These are phyloP conservation scores for Oreochromis aureus DNA, from an alignment of 2,113 vertebrate genomes.

Conservation along the genomic window DNA sequence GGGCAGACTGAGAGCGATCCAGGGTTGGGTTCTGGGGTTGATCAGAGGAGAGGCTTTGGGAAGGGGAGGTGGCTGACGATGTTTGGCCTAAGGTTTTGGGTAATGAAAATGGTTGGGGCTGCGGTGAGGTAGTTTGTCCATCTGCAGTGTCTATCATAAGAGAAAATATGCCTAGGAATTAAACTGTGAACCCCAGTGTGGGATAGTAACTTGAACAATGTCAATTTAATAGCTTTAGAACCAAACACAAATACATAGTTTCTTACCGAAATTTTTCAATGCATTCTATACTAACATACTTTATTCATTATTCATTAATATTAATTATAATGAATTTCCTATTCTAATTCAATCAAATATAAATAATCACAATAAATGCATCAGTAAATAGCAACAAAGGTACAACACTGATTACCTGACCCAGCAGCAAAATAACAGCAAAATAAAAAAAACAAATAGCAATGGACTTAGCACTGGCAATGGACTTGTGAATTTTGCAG, in stretches of 20 bases:
- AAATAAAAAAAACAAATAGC: constrained; percentile 41
- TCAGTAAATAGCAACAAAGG: constrained; percentile 2
- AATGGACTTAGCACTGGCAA: constrained; percentile 55
- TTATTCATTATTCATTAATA: neutral
- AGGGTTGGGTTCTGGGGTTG: constrained; percentile 55
- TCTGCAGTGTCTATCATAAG: constrained; percentile 76
- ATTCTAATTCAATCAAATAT: neutral
- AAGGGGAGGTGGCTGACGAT: constrained; percentile 69
- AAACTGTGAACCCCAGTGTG: neutral
- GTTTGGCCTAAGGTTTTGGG: constrained; percentile 76
- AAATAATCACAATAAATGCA: constrained; percentile 1
- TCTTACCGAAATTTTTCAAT: neutral
- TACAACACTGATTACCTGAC: constrained; percentile 11
- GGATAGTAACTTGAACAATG: neutral
- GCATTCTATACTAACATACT: neutral
- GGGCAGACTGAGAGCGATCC: constrained; percentile 72
- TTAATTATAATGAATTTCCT: neutral
- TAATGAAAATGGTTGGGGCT: constrained; percentile 80
- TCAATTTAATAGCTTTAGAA: neutral
- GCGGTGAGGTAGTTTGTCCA: constrained; percentile 98
- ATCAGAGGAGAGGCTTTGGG: constrained; percentile 61
- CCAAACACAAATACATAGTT: neutral
- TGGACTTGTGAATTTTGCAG: constrained; percentile 64
- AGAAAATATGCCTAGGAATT: constrained; percentile 32
- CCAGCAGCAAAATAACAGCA: constrained; percentile 47